Evolutionary conservation across 2,113 vertebrate genomes (phyloP), one percentile per base, ranked within the genome.

Genomic region (Arvicanthis niloticus): DNA sequence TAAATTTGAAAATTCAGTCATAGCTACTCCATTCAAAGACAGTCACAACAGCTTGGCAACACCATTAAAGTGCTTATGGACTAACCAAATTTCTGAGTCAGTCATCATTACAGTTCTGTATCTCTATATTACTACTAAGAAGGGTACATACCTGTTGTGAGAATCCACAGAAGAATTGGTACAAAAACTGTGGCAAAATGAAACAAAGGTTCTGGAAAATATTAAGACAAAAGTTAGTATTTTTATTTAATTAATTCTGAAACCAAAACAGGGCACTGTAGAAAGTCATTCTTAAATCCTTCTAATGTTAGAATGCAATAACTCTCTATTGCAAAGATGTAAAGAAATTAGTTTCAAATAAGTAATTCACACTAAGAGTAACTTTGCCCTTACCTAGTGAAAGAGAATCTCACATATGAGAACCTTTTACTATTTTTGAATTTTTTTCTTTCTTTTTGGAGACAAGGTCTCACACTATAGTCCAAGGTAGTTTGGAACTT

Each of bases 121-220:
- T 42, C 84, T 26, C n/a, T 93, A 56, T 53, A 88, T 24, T 92
- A 91, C 51, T 31, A 91, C 16, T 42, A 95, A 75, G 17, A 93
- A 94, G 68, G 53, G 88, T 92, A 99, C 98, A 98, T 98, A 99
- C 99, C 99, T 99, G 99, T 98, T 99, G 99, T 88, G 99, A 99
- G 98, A 99, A 99, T 97, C 99, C 99, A 97, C 99, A 99, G 99
- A 99, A 99, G 98, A 99, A 99, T 98, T 99, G 99, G 99, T 99
- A 99, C 98, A 99, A 99, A 99, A 99, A 99, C 96, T 99, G 99
- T 42, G 99, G 99, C 98, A 99, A 99, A 98, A 99, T 99, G 99
- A 99, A 99, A 98, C 99, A 99, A 97, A 99, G 99, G 98, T 99
- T 99, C 99, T 99, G 97, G 51, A 96, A 98, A 95, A 48, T 96